A percentile compares a stretch with the other conserved stretches of the same genome.
Evolutionary conservation across 2,888 invertebrate species (phyloP).

Genomic region (Atherix ibis): DNA sequence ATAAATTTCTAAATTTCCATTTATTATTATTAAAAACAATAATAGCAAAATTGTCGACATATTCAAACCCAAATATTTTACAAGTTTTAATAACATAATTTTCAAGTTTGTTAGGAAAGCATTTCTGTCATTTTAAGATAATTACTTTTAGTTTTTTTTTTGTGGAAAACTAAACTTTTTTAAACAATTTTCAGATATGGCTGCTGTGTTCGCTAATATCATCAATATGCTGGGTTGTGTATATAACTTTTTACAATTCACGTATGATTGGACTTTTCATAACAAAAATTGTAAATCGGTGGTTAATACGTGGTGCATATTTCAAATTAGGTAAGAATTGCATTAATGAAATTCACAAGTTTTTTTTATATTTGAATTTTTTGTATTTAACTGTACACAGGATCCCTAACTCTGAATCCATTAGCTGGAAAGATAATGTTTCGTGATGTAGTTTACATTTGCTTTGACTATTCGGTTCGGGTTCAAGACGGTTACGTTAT

Average conservation of each 20-base stretch:
- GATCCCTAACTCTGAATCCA: constrained; percentile 89
- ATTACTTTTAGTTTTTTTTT: no score
- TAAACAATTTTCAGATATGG: constrained; percentile 35
- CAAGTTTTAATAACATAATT: no score
- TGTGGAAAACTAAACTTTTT: neutral
- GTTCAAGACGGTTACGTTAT: constrained; percentile 95
- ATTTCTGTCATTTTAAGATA: no score
- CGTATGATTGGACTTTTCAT: constrained; percentile 79
- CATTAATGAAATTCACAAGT: neutral
- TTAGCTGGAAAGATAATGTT: constrained; percentile 98
- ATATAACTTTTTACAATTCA: constrained; percentile 89
- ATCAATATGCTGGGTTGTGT: constrained; percentile 81
- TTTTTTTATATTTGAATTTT: neutral
- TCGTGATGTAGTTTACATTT: constrained; percentile 84
- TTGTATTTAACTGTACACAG: constrained; percentile 33
- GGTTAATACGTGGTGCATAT: constrained; percentile 72
- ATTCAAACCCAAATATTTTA: no score
- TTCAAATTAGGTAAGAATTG: constrained; percentile 64
- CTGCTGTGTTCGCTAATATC: constrained; percentile 66
- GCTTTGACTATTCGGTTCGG: constrained; percentile 81
- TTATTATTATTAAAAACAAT: no score
- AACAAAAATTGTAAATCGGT: constrained; percentile 74
- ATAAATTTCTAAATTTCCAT: no score
- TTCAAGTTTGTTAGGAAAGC: no score
- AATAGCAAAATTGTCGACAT: no score